Percentiles rank a stretch among this genome's conserved stretches.
Conservation (phyloP, 2,113 vertebrate species). For the Melanocharis versteri region DNA sequence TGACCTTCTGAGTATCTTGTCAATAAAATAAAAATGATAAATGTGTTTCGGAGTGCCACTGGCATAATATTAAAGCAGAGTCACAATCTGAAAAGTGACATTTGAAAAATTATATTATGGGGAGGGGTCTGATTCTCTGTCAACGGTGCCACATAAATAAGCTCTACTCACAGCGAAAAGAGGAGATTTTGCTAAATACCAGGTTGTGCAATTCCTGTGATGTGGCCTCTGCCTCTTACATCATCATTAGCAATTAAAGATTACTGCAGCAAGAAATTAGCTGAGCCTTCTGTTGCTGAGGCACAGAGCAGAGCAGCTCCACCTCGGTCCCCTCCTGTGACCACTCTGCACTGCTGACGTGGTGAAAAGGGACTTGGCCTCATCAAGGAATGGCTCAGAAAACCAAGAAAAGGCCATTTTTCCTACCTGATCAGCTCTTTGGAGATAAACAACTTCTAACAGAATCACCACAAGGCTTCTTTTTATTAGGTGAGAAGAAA, state of each 20-base stretch:
- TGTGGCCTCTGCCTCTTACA: slow-evolving; percentile 3
- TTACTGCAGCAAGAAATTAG: slow-evolving; percentile 46
- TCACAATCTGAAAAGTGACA: slow-evolving; percentile 19
- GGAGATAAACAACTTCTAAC: not conserved
- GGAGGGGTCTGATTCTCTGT: not conserved
- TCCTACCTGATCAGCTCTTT: not conserved
- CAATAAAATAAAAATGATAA: slow-evolving; percentile 59
- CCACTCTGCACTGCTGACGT: not conserved
- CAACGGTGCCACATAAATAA: not conserved
- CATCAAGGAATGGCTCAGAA: not conserved
- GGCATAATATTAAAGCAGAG: not conserved
- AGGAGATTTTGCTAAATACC: not conserved
- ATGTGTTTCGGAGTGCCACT: not conserved
- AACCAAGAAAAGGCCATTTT: not conserved
- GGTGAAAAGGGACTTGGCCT: not conserved
- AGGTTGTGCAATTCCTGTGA: not conserved
- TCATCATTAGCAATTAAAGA: slow-evolving; percentile 43
- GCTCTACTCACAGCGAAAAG: not conserved
- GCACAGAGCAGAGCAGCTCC: not conserved
- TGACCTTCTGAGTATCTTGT: slow-evolving; percentile 57
- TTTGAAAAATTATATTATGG: not conserved
- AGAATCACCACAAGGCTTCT: slow-evolving; percentile 16
- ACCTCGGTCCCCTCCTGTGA: not conserved
- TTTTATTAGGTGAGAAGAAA: slow-evolving; percentile 8
- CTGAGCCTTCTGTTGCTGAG: not conserved